A percentile compares a stretch with the other conserved stretches of the same genome.
Evolutionary conservation across 2,113 vertebrate genomes (phyloP).

Genomic region (Chrysochloris asiatica): DNA sequence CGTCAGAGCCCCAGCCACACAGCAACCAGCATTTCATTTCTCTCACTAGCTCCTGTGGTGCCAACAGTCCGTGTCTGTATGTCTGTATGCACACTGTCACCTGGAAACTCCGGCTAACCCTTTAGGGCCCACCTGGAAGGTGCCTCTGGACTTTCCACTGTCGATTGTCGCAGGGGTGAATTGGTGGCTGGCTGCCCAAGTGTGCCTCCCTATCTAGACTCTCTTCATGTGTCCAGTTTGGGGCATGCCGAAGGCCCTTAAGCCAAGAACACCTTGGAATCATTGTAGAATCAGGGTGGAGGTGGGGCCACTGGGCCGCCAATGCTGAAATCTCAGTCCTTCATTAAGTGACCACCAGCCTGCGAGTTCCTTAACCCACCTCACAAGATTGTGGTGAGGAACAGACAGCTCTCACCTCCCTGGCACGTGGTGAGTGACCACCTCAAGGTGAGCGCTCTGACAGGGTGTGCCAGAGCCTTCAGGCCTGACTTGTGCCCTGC

Average conservation of each 20-base stretch:
- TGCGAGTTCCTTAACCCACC: neutral
- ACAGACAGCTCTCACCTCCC: neutral
- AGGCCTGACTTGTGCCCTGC: neutral
- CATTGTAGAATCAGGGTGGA: neutral
- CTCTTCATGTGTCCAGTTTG: no score
- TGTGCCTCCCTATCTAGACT: neutral
- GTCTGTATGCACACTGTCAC: neutral
- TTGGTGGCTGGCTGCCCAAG: neutral
- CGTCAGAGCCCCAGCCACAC: neutral
- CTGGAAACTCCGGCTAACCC: neutral
- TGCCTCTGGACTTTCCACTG: neutral
- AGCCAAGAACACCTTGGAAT: neutral
- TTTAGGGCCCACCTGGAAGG: neutral
- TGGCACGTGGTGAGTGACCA: no score
- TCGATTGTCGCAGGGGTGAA: no score
- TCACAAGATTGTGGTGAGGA: neutral
- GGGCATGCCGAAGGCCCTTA: neutral
- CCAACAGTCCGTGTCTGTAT: neutral
- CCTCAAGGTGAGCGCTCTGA: neutral
- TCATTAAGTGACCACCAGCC: neutral
- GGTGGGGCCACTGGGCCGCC: neutral
- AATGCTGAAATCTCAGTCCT: neutral
- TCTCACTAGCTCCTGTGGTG: neutral
- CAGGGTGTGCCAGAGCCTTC: neutral
- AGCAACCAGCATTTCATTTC: neutral